Base-by-base conservation (phyloP, 2,888 invertebrate species). In the Hirtodrosophila duncani region DNA sequence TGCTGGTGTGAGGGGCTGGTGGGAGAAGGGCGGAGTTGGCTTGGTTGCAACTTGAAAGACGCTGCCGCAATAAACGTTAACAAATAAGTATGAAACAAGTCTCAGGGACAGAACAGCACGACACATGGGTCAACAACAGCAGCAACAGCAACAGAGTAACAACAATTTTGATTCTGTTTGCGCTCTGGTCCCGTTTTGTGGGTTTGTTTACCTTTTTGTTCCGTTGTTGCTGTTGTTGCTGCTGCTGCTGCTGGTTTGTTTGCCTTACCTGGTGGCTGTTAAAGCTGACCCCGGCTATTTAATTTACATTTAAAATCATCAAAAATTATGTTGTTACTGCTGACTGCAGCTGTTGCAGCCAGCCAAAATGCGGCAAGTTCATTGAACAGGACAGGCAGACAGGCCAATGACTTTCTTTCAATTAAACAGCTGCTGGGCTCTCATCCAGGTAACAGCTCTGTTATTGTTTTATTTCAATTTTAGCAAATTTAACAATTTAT, bases 111-210 rank as follows among this genome's bases (percentile, higher is more conserved):
- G 39, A 33, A 30, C 44, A 45, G 53, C 43, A 36, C 23, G n/a
- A 37, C 21, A 44, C 43, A 4, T 34, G 50, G 46, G 36, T 34
- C 50, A 56, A 37, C 50, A 7, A 16, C 18, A n/a, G 1, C 26
- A 23, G 23, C 51, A 51, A 55, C 57, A 52, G 11, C 36, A 17
- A 33, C n/a, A n/a, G n/a, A 58, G 58, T 45, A 53, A 66, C 51
- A 75, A 75, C 75, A 71, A 71, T 72, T 72, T 72, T 65, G 67
- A 72, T 75, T 65, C 24, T 72, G 63, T 72, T 72, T 75, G 69
- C 60, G 58, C 53, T 48, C 57, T 39, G 66, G 58, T 36, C 60
- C 58, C 45, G 55, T 45, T 23, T 52, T 56, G 45, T 44, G 29
- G 41, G 50, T 62, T 48, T 68, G 48, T 57, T 63, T 60, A 38